Evolutionary conservation across 2,888 invertebrate species (phyloP).

Genomic region (Ichneumon xanthorius): DNA sequence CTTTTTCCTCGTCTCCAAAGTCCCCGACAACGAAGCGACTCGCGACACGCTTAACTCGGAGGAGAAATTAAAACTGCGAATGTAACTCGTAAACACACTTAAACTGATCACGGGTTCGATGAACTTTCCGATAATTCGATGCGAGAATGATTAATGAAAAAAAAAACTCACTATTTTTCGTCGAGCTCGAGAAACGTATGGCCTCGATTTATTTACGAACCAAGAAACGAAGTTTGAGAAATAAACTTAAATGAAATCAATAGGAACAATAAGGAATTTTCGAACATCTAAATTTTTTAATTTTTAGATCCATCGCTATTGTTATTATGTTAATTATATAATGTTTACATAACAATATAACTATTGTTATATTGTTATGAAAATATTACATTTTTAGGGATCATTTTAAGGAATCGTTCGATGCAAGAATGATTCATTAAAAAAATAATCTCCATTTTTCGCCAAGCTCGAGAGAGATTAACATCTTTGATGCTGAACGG

Average conservation of each 20-base stretch:
- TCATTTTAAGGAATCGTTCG: background rate
- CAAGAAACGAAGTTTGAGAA: too few species aligned
- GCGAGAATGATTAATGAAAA: constrained; percentile 24
- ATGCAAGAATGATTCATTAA: too few species aligned
- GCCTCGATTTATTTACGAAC: background rate
- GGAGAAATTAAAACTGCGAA: constrained; percentile 32
- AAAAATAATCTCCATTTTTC: too few species aligned
- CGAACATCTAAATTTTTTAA: too few species aligned
- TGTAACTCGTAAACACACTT: constrained; percentile 27
- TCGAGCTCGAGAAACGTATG: background rate
- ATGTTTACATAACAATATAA: too few species aligned
- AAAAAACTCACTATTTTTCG: background rate
- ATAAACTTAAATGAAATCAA: too few species aligned
- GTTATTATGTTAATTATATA: too few species aligned
- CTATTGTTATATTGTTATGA: too few species aligned
- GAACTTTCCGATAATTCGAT: constrained; percentile 17
- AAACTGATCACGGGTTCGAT: background rate
- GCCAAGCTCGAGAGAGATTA: background rate
- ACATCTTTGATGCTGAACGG: background rate
- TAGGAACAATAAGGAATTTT: too few species aligned
- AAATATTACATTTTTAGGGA: too few species aligned
- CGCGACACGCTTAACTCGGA: constrained; percentile 1
- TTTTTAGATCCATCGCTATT: too few species aligned
- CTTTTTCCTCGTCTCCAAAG: background rate
- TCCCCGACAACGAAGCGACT: background rate